A percentile compares a stretch with the other conserved stretches of the same genome.
These are phyloP conservation scores for Scaptomyza cyrtandrae DNA, from an alignment of 2,888 invertebrate genomes.

Conservation along the genomic window DNA sequence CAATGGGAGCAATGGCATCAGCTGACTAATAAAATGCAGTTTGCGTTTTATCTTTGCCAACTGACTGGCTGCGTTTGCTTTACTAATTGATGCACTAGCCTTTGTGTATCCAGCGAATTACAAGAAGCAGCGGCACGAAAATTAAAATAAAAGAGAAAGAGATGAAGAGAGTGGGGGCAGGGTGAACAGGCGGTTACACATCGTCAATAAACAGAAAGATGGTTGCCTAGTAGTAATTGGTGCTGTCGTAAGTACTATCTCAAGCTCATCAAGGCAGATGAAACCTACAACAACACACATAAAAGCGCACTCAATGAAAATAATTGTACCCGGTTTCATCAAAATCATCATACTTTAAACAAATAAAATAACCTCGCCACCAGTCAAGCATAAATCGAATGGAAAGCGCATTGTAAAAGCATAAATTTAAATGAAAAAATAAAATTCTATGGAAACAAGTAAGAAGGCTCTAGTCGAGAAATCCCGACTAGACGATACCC, in stretches of 20 bases:
- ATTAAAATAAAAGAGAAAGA: neutral
- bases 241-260: constrained; percentile 3
- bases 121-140: constrained; percentile 10
- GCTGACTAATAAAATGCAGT: constrained; percentile 60
- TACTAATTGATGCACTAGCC: constrained; percentile 74
- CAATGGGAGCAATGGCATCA: neutral
- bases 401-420: constrained; percentile 27
- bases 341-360: constrained; percentile 5
- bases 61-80: constrained; percentile 71
- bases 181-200: neutral
- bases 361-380: neutral
- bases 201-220: constrained; percentile 45
- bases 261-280: constrained; percentile 43
- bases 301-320: constrained; percentile 21
- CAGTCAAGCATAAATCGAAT: constrained; percentile 35
- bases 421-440: constrained; percentile 34
- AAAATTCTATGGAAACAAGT: constrained; percentile 53
- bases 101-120: constrained; percentile 60
- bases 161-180: neutral
- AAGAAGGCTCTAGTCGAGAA: too few species aligned
- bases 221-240: constrained; percentile 16
- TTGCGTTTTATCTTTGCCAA: constrained; percentile 64
- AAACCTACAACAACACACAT: neutral
- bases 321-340: constrained; percentile 39
- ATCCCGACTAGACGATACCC: too few species aligned